Conservation (phyloP, 92 coral and sea anemone genomes). For the Nematostella vectensis region DNA sequence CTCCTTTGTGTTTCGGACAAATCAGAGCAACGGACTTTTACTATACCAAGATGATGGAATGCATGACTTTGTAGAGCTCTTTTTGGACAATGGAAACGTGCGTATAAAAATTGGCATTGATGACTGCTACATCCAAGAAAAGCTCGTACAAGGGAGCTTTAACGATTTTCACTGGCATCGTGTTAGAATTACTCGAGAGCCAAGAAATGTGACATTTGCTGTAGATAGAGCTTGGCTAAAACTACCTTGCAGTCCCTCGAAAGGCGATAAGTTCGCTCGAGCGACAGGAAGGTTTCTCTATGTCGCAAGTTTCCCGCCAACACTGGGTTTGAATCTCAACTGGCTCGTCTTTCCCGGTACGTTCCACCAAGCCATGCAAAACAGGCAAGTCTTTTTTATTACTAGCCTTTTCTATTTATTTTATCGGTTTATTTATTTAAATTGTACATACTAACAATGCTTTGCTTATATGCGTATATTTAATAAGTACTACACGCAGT, state of each 20-base stretch:
- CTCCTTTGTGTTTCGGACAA: conserved; percentile 35
- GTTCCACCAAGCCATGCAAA: conserved; percentile 2
- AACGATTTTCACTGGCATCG: conserved; percentile 48
- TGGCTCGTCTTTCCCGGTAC: conserved; percentile 46
- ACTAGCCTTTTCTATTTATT: no score
- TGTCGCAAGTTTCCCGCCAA: conserved; percentile 43
- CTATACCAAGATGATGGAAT: conserved; percentile 44
- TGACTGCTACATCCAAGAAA: conserved; percentile 12
- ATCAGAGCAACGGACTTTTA: conserved; percentile 20
- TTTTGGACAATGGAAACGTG: conserved; percentile 22
- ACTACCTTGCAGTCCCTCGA: conserved; percentile 8
- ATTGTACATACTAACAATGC: neutral
- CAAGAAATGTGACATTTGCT: conserved; percentile 16
- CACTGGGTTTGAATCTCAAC: conserved; percentile 4
- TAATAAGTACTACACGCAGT: no score
- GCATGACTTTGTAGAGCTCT: conserved; percentile 25
- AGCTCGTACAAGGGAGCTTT: conserved; percentile 15
- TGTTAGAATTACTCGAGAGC: conserved; percentile 16
- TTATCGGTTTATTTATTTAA: no score
- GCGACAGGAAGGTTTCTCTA: conserved; percentile 32
- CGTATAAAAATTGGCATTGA: conserved; percentile 23
- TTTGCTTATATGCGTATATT: no score
- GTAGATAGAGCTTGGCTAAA: conserved; percentile 21
- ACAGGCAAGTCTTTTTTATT: conserved; percentile 6
- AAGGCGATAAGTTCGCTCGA: conserved; percentile 4